phyloP scores from a whole-genome alignment of 2,797 vertebrate genomes.

The Danio kyathit region DNA sequence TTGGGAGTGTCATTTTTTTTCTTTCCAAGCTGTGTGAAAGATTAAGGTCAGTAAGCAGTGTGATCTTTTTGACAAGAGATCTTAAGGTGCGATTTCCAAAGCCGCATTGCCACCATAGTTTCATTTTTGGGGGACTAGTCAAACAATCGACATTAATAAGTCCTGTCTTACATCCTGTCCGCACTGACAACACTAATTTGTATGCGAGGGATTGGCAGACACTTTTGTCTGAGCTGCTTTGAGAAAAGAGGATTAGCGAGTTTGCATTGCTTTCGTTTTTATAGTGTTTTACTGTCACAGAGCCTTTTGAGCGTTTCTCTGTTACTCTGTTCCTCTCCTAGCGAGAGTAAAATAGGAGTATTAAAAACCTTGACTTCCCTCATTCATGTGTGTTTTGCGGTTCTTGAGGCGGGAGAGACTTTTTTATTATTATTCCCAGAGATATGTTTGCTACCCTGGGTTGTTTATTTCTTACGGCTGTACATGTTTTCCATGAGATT shows the following conservation, averaged over 20 bases:
- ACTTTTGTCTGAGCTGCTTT: conserved; percentile 70
- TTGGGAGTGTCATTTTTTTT: conserved; percentile 49
- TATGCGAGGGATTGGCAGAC: conserved; percentile 65
- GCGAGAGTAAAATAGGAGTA: conserved; percentile 63
- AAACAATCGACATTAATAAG: conserved; percentile 57
- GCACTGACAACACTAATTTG: conserved; percentile 73
- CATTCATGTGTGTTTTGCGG: conserved; percentile 37
- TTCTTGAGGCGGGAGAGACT: conserved; percentile 46
- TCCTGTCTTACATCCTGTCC: conserved; percentile 67
- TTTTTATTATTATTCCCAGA: conserved; percentile 39
- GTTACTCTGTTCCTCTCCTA: conserved; percentile 53
- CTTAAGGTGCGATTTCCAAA: conserved; percentile 64
- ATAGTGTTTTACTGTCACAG: conserved; percentile 64
- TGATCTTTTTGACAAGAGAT: conserved; percentile 70
- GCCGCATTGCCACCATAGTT: conserved; percentile 63
- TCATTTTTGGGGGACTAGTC: conserved; percentile 50
- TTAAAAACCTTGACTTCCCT: conserved; percentile 48
- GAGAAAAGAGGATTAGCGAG: conserved; percentile 68
- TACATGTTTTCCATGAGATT: conserved; percentile 68
- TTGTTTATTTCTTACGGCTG: conserved; percentile 66
- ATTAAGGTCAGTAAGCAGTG: conserved; percentile 69
- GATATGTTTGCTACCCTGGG: conserved; percentile 46
- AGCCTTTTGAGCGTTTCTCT: conserved; percentile 48
- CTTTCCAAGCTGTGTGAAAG: conserved; percentile 64
- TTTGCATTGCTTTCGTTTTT: conserved; percentile 73